phyloP scores from a whole-genome alignment of 2,113 vertebrate species.

The Garra rufa region DNA sequence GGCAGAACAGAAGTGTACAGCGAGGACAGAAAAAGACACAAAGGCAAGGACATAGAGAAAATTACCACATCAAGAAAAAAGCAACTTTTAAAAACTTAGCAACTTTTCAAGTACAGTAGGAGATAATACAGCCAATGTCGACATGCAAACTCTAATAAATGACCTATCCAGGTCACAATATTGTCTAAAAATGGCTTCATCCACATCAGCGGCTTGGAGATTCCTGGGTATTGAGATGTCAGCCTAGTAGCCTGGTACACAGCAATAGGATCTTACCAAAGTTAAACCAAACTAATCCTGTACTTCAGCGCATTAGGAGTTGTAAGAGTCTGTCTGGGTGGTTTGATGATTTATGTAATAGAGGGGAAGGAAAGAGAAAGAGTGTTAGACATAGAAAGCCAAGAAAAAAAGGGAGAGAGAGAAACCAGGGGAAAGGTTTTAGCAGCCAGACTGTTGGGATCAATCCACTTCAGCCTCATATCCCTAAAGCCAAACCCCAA shows the following conservation, averaged over 20 bases:
- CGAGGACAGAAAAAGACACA: constrained; percentile 8
- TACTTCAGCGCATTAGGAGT: constrained; percentile 36
- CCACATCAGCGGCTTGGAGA: background rate
- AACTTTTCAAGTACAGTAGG: constrained; percentile 35
- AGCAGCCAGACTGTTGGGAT: constrained; percentile 50
- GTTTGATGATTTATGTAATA: constrained; percentile 2
- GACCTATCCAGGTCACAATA: constrained; percentile 29
- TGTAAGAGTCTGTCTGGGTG: background rate
- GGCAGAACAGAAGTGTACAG: background rate
- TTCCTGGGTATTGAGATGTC: background rate
- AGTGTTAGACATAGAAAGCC: constrained; percentile 18
- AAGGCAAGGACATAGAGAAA: constrained; percentile 28
- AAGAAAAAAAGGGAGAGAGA: background rate
- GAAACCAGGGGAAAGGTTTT: constrained; percentile 29
- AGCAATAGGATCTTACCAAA: background rate
- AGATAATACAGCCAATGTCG: constrained; percentile 12
- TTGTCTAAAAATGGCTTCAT: constrained; percentile 6
- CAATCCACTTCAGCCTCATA: constrained; percentile 45
- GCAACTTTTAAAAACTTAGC: too few species aligned
- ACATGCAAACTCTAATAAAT: constrained; percentile 35
- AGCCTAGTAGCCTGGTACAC: background rate
- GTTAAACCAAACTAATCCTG: constrained; percentile 34
- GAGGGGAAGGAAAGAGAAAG: background rate
- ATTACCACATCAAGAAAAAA: constrained; percentile 32
- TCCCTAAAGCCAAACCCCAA: constrained; percentile 44